Percentiles rank a stretch among this genome's conserved stretches.
These are phyloP conservation scores for Pteria penguin DNA, from an alignment of 2,888 invertebrate genomes.

Conservation along the genomic window DNA sequence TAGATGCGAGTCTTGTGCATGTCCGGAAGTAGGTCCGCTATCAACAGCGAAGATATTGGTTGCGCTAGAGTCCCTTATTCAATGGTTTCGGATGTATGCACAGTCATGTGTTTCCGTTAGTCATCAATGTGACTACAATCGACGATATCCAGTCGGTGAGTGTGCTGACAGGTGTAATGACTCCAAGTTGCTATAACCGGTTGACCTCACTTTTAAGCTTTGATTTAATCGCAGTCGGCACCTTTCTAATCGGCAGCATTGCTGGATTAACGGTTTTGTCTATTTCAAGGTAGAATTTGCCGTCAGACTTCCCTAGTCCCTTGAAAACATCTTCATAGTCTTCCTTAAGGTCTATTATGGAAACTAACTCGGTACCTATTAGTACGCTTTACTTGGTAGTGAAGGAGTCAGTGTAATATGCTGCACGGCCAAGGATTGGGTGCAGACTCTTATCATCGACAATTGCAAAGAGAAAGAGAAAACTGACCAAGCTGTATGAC, in stretches of 20 bases:
- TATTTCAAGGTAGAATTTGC: constrained; percentile 40
- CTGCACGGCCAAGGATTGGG: constrained; percentile 21
- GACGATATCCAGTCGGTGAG: constrained; percentile 52
- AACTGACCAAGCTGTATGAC: too few species aligned
- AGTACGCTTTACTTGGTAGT: constrained; percentile 1
- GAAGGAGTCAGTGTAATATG: constrained; percentile 16
- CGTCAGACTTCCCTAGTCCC: constrained; percentile 41
- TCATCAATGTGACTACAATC: too few species aligned
- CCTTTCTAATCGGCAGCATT: constrained; percentile 33
- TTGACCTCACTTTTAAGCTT: constrained; percentile 39
- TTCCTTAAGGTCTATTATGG: neutral
- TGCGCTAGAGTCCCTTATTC: constrained; percentile 39
- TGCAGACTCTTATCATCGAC: constrained; percentile 8
- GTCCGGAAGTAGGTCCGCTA: constrained; percentile 33
- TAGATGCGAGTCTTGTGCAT: constrained; percentile 6
- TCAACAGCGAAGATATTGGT: constrained; percentile 33
- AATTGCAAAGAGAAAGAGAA: too few species aligned
- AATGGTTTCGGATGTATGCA: too few species aligned
- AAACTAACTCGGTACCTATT: neutral
- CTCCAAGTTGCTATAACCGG: constrained; percentile 9
- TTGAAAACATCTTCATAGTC: constrained; percentile 32
- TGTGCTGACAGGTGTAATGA: constrained; percentile 27
- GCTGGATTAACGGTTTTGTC: constrained; percentile 36
- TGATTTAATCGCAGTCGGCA: constrained; percentile 31
- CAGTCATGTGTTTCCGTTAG: too few species aligned